Evolutionary conservation across 2,113 vertebrate genomes (phyloP).

Genomic region (Crotalus viridis): DNA sequence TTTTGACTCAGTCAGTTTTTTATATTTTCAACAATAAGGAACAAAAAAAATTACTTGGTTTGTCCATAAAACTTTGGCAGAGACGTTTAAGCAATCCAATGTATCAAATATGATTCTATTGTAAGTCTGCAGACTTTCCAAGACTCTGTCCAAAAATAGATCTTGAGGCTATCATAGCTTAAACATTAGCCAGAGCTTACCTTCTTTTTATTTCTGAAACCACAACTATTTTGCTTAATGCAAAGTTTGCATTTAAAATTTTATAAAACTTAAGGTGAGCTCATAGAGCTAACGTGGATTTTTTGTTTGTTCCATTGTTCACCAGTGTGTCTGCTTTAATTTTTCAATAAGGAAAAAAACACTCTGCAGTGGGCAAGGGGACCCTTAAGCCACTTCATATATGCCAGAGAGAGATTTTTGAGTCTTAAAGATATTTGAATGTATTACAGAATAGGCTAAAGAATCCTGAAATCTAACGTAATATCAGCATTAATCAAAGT

Average conservation of each 20-base stretch:
- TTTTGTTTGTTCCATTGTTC: neutral
- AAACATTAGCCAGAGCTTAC: neutral
- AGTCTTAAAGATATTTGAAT: neutral
- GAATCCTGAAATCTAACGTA: neutral
- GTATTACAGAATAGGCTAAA: neutral
- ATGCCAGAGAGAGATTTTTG: neutral
- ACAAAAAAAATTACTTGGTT: neutral
- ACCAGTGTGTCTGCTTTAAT: neutral
- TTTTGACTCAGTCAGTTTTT: neutral
- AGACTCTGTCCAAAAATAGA: neutral
- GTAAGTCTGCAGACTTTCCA: neutral
- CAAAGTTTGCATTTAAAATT: neutral
- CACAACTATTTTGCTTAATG: neutral
- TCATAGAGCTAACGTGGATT: neutral
- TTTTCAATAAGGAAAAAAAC: neutral
- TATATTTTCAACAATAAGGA: neutral
- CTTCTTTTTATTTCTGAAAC: neutral
- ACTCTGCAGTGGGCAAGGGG: neutral
- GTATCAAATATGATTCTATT: neutral
- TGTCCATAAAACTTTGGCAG: neutral
- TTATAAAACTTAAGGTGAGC: neutral
- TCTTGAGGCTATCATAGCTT: neutral
- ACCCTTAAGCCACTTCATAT: neutral
- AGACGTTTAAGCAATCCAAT: neutral
- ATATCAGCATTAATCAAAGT: neutral